Evolutionary conservation across 2,113 vertebrate species (phyloP).

Genomic region (Etheostoma spectabile): DNA sequence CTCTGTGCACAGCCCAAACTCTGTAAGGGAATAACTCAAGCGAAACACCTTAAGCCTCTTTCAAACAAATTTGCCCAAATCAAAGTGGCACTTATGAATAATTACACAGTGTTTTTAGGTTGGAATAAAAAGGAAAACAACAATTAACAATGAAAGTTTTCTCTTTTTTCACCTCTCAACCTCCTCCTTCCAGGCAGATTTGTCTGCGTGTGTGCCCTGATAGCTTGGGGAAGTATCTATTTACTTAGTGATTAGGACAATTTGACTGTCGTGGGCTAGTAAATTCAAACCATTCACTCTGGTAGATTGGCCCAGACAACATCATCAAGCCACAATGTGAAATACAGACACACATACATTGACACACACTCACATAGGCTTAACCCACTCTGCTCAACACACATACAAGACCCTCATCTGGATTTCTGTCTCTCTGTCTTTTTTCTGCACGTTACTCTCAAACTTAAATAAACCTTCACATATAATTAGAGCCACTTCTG

Average conservation of each 20-base stretch:
- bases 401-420: slow-evolving; percentile 64
- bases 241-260: slow-evolving; percentile 89
- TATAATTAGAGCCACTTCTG: slow-evolving; percentile 84
- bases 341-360: slow-evolving; percentile 51
- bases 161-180: slow-evolving; percentile 36
- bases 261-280: slow-evolving; percentile 84
- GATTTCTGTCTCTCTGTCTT: slow-evolving; percentile 71
- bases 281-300: slow-evolving; percentile 85
- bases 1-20: slow-evolving; percentile 59
- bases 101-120: slow-evolving; percentile 83
- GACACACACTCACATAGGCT: slow-evolving; percentile 38
- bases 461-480: slow-evolving; percentile 86
- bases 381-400: slow-evolving; percentile 43
- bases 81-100: slow-evolving; percentile 86
- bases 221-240: slow-evolving; percentile 87
- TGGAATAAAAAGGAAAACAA: slow-evolving; percentile 84
- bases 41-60: slow-evolving; percentile 83
- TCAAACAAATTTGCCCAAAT: slow-evolving; percentile 82
- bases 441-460: slow-evolving; percentile 72
- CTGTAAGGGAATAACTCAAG: slow-evolving; percentile 72
- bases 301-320: slow-evolving; percentile 85
- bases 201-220: slow-evolving; percentile 76
- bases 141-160: slow-evolving; percentile 83
- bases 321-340: slow-evolving; percentile 79
- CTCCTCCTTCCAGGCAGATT: slow-evolving; percentile 57